These are phyloP conservation scores for Zygogramma bicolorata DNA, from an alignment of 2,888 invertebrate species.

Conservation along the genomic window DNA sequence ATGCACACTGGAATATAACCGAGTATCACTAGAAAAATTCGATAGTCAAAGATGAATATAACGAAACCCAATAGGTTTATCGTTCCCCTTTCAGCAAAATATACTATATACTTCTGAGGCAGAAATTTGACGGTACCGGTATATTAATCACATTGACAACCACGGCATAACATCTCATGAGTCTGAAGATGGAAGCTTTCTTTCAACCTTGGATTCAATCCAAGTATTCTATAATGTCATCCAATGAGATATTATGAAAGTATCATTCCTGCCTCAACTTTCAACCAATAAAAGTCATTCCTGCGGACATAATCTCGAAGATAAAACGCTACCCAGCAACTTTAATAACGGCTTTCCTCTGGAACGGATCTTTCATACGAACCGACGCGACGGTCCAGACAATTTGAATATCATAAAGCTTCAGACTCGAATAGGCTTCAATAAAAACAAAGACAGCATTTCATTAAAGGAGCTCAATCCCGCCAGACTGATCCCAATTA, in stretches of 20 bases:
- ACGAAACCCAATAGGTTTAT: too few species aligned
- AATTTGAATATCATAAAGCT: background rate
- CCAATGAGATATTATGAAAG: background rate
- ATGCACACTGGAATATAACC: too few species aligned
- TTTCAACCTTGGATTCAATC: too few species aligned
- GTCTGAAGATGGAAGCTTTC: too few species aligned
- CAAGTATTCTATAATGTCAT: too few species aligned
- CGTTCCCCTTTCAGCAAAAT: too few species aligned
- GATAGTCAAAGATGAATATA: too few species aligned
- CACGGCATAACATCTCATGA: too few species aligned
- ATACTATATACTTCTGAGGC: too few species aligned
- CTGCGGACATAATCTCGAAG: background rate
- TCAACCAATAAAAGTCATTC: background rate
- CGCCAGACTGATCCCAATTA: background rate
- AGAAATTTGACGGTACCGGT: too few species aligned
- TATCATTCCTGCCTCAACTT: background rate
- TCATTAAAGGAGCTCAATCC: background rate
- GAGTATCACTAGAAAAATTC: too few species aligned
- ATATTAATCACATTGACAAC: too few species aligned
- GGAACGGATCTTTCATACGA: background rate
- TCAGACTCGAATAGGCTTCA: background rate
- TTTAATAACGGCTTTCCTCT: background rate
- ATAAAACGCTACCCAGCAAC: background rate
- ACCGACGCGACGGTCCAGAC: background rate
- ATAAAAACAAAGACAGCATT: background rate